Evolutionary conservation across 2,888 invertebrate genomes (phyloP).

Genomic region (Parascotia fuliginaria): DNA sequence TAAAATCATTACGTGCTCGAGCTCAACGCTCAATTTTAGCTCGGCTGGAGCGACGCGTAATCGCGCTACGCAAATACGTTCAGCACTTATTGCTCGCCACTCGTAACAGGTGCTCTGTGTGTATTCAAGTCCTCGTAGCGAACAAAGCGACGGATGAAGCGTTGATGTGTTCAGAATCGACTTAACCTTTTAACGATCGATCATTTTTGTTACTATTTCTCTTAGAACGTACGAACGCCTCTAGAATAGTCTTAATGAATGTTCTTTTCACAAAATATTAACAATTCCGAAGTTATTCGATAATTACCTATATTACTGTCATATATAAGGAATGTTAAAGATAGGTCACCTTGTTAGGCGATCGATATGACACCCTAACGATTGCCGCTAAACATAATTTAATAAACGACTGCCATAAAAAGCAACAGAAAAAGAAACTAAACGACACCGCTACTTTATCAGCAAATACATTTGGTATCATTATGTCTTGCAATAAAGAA

Average conservation of each 20-base stretch:
- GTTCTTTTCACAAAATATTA: too few species aligned
- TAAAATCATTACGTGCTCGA: slow-evolving; percentile 43
- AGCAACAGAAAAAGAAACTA: slow-evolving; percentile 30
- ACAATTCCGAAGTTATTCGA: too few species aligned
- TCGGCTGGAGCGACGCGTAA: slow-evolving; percentile 66
- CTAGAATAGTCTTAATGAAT: too few species aligned
- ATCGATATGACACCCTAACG: slow-evolving; percentile 13
- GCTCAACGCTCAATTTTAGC: slow-evolving; percentile 53
- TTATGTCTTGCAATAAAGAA: slow-evolving; percentile 14
- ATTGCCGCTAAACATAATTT: slow-evolving; percentile 31
- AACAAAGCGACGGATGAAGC: slow-evolving; percentile 72
- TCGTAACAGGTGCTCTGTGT: slow-evolving; percentile 74
- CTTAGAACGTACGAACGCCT: slow-evolving; percentile 2
- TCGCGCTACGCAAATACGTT: slow-evolving; percentile 80
- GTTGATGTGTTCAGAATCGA: slow-evolving; percentile 51
- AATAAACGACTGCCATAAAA: slow-evolving; percentile 32
- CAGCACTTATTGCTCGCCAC: slow-evolving; percentile 77
- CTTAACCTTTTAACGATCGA: slow-evolving; percentile 46
- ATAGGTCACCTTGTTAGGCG: slow-evolving; percentile 34
- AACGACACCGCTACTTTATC: slow-evolving; percentile 21
- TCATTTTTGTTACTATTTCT: slow-evolving; percentile 28
- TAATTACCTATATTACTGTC: slow-evolving; percentile 21
- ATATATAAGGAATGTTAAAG: slow-evolving; percentile 21
- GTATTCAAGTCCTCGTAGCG: slow-evolving; percentile 68
- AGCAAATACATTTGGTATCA: slow-evolving; percentile 29